Percentiles rank a stretch among this genome's conserved stretches.
phyloP scores from a whole-genome alignment of 1,140 invertebrate genomes.

The Drosophila ananassae region DNA sequence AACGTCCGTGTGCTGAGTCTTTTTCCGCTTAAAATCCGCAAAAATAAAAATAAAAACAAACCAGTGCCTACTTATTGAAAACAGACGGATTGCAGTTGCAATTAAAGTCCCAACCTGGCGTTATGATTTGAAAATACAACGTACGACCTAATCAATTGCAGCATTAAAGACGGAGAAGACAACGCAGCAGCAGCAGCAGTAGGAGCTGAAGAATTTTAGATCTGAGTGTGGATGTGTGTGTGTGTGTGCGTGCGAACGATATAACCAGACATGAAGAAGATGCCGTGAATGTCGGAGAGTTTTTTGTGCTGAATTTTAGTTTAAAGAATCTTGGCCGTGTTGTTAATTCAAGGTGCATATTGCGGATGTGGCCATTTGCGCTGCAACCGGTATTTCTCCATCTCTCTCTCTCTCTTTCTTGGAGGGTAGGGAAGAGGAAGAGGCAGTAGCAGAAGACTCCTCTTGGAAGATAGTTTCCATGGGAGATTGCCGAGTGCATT shows the following conservation, averaged over 20 bases:
- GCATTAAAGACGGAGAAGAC: constrained; percentile 40
- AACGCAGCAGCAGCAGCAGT: constrained; percentile 64
- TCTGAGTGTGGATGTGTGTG: constrained; percentile 45
- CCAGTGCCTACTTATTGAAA: constrained; percentile 50
- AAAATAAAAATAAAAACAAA: constrained; percentile 28
- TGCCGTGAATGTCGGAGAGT: constrained; percentile 41
- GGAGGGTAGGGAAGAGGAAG: constrained; percentile 21
- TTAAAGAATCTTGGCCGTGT: constrained; percentile 79
- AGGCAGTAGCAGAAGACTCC: constrained; percentile 24
- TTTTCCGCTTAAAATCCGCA: constrained; percentile 36
- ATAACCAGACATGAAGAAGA: constrained; percentile 72
- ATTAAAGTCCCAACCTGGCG: constrained; percentile 33
- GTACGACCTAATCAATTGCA: constrained; percentile 36
- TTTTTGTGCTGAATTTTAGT: constrained; percentile 62
- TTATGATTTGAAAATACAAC: constrained; percentile 56
- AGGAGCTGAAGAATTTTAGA: constrained; percentile 64
- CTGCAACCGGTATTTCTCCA: constrained; percentile 69
- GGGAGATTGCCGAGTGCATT: constrained; percentile 25
- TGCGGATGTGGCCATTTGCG: constrained; percentile 72
- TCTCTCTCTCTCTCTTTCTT: constrained; percentile 24
- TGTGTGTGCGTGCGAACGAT: constrained; percentile 50
- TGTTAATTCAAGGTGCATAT: constrained; percentile 68
- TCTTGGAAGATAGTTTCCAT: constrained; percentile 57
- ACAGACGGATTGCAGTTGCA: constrained; percentile 20
- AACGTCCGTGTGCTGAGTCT: constrained; percentile 20